Base-by-base conservation (phyloP, 2,113 vertebrate species). In the Fukomys damarensis region DNA sequence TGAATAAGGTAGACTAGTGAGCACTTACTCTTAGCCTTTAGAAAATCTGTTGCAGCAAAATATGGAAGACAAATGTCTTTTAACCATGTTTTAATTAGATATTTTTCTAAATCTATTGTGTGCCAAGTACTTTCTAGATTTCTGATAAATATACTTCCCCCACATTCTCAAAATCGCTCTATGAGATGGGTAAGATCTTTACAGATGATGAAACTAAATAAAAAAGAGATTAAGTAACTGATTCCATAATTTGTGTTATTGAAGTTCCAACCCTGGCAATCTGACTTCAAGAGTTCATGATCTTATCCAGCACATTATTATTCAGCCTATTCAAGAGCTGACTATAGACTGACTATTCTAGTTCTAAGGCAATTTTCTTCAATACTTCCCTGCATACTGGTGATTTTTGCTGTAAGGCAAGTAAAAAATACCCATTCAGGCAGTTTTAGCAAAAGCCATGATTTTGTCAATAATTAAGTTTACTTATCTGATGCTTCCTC, bases 331-430 rank as follows among this genome's bases (percentile, higher is more conserved):
- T 95, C 77, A 88, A 82, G 66, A 86, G 20, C 74, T 79, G 46
- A 89, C 6, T 82, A 24, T 16, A 91, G 80, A 79, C 11, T 54
- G 58, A 85, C 3, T 12, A 52, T 91, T 91, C 26, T 56, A 41
- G 20, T 59, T 84, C 46, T 93, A 81, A 58, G 28, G n/a, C 58
- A 93, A 52, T 58, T 86, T 96, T 93, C 56, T 68, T 58, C 30
- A 87, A 61, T 74, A 63, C 7, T n/a, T 89, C 65, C 81, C 38
- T 88, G 65, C 9, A 81, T 72, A 56, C 4, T 85, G 76, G 81
- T 70, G 32, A 88, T 96, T 96, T 72, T 91, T 81, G 1, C 85
- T 88, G 58, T 77, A 89, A 6, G 35, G 10, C 66, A 80, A 93
- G 58, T 86, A 77, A 88, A 93, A 72, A 91, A 38, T 38, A 88